Conservation (phyloP, 2,797 vertebrate genomes). For the Champsocephalus gunnari region DNA sequence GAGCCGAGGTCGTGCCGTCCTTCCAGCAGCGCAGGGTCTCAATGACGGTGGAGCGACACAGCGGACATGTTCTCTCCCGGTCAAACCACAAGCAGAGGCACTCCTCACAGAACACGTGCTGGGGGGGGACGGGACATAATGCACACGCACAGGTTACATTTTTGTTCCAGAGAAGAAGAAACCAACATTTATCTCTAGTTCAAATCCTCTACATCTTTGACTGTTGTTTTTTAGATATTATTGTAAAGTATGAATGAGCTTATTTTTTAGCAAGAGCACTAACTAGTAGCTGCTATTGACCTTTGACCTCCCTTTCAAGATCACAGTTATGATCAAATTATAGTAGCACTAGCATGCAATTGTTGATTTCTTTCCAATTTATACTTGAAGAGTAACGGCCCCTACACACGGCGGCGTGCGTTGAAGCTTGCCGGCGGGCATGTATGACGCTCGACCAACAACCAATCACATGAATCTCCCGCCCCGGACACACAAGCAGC, state of each 20-base stretch:
- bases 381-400: not conserved
- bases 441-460: too few species aligned
- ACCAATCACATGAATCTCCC: too few species aligned
- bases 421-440: too few species aligned
- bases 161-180: not conserved
- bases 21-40: slow-evolving; percentile 97
- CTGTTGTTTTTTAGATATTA: not conserved
- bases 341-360: not conserved
- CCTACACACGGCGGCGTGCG: too few species aligned
- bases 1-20: slow-evolving; percentile 96
- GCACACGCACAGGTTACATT: not conserved
- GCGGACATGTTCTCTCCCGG: slow-evolving; percentile 93
- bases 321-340: not conserved
- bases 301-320: not conserved
- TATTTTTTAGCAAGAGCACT: not conserved
- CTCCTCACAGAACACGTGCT: slow-evolving; percentile 99
- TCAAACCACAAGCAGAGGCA: slow-evolving; percentile 98
- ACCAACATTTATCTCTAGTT: not conserved
- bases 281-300: not conserved
- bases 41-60: slow-evolving; percentile 91
- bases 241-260: fast-evolving
- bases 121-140: slow-evolving; percentile 37
- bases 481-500: too few species aligned
- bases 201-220: not conserved
- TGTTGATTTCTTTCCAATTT: not conserved